phyloP scores from a whole-genome alignment of 2,113 vertebrate genomes.

The Podarcis muralis region DNA sequence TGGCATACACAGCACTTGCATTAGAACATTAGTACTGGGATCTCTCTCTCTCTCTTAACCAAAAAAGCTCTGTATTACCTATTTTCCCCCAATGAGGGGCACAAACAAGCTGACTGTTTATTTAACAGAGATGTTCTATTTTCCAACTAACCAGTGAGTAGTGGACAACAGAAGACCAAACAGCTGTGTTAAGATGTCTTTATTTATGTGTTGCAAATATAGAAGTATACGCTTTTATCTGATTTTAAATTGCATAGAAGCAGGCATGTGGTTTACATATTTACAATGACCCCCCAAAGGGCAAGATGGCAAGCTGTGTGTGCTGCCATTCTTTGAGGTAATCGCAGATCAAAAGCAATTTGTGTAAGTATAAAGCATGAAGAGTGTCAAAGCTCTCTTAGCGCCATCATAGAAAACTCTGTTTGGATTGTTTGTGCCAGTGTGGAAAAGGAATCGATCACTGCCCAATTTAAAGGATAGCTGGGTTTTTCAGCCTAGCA shows the following conservation, averaged over 20 bases:
- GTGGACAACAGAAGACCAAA: constrained; percentile 16
- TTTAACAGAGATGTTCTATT: background rate
- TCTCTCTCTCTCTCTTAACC: too few relatives aligned
- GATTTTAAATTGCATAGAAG: constrained; percentile 75
- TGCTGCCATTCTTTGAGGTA: constrained; percentile 7
- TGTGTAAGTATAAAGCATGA: background rate
- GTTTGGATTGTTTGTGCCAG: background rate
- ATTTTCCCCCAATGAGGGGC: background rate
- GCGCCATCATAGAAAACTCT: background rate
- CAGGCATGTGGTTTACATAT: constrained; percentile 18
- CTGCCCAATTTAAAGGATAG: background rate
- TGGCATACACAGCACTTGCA: background rate
- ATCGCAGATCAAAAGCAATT: constrained; percentile 22
- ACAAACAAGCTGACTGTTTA: background rate
- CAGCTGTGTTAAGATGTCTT: constrained; percentile 48
- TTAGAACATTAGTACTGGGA: too few relatives aligned
- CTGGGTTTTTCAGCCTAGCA: background rate
- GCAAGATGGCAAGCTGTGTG: constrained; percentile 12
- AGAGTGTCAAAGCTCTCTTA: background rate
- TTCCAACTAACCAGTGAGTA: background rate
- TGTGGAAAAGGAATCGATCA: background rate
- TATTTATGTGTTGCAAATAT: constrained; percentile 73
- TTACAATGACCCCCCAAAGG: constrained; percentile 22
- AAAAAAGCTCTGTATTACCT: background rate
- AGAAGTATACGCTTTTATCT: constrained; percentile 55